A percentile compares a stretch with the other conserved stretches of the same genome.
phyloP scores from a whole-genome alignment of 2,888 invertebrate genomes.

The Oscheius sp. region DNA sequence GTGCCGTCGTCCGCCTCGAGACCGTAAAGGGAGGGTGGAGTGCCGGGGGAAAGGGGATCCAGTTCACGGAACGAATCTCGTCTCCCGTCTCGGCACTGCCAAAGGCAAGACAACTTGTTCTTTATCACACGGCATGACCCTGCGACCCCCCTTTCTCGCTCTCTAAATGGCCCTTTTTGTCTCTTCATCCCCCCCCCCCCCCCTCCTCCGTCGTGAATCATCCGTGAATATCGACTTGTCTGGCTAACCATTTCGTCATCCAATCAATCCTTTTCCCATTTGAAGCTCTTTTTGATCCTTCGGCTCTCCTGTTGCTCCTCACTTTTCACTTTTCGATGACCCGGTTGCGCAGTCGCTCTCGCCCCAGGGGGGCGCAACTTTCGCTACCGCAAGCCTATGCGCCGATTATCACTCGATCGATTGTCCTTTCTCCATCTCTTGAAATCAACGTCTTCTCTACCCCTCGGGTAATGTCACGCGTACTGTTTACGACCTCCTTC shows the following conservation, averaged over 20 bases:
- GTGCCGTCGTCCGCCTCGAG: constrained; percentile 38
- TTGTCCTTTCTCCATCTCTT: constrained; percentile 25
- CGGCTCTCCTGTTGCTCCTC: constrained; percentile 5
- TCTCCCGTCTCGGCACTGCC: constrained; percentile 29
- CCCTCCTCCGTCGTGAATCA: neutral
- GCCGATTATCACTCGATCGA: constrained; percentile 31
- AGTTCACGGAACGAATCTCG: constrained; percentile 30
- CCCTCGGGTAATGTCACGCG: neutral
- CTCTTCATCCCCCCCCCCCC: neutral
- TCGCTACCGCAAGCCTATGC: constrained; percentile 23
- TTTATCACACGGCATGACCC: constrained; percentile 27
- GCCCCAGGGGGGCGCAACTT: constrained; percentile 29
- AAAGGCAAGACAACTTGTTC: constrained; percentile 22
- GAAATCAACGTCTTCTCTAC: neutral
- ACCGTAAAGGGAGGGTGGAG: constrained; percentile 32
- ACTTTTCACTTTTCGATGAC: constrained; percentile 19
- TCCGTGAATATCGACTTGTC: neutral
- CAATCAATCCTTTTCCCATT: neutral
- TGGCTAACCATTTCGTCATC: neutral
- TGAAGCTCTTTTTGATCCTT: neutral
- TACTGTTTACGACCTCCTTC: neutral
- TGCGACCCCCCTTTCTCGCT: neutral
- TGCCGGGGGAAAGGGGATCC: constrained; percentile 14
- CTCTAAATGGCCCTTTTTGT: neutral
- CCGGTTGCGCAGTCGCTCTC: constrained; percentile 27